A percentile compares a stretch with the other conserved stretches of the same genome.
Evolutionary conservation across 2,888 invertebrate genomes (phyloP).

Genomic region (Zhuqinia jingwanae): DNA sequence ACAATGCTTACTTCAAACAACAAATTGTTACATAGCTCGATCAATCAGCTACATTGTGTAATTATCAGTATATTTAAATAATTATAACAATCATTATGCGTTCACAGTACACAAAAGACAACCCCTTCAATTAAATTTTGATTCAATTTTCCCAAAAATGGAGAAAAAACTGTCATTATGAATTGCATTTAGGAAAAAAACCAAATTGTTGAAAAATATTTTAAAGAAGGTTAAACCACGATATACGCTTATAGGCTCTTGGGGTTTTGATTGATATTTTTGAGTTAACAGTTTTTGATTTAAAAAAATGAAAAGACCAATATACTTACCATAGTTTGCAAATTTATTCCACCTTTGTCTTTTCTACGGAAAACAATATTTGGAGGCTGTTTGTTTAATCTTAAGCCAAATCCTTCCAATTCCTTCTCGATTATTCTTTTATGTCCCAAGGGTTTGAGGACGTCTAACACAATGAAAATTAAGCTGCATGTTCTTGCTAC

Average conservation of each 20-base stretch:
- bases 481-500: constrained; percentile 99
- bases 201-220: constrained; percentile 91
- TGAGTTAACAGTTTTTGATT: too few relatives aligned
- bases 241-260: too few relatives aligned
- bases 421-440: constrained; percentile 98
- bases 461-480: constrained; percentile 96
- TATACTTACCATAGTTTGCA: constrained; percentile 89
- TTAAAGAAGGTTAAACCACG: constrained; percentile 84
- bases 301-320: neutral
- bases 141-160: neutral
- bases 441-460: constrained; percentile 97
- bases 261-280: too few relatives aligned
- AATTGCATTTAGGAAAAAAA: neutral
- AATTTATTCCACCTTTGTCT: constrained; percentile 99
- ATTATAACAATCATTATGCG: constrained; percentile 24
- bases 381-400: constrained; percentile 97
- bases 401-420: constrained; percentile 98
- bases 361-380: constrained; percentile 98
- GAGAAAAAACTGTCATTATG: neutral
- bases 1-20: neutral
- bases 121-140: too few relatives aligned
- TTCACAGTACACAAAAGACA: neutral
- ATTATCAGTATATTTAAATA: too few relatives aligned
- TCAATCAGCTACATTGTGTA: neutral
- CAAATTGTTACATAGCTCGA: neutral